Evolutionary conservation across 2,888 invertebrate species (phyloP).

Genomic region (Augochlorella aurata): DNA sequence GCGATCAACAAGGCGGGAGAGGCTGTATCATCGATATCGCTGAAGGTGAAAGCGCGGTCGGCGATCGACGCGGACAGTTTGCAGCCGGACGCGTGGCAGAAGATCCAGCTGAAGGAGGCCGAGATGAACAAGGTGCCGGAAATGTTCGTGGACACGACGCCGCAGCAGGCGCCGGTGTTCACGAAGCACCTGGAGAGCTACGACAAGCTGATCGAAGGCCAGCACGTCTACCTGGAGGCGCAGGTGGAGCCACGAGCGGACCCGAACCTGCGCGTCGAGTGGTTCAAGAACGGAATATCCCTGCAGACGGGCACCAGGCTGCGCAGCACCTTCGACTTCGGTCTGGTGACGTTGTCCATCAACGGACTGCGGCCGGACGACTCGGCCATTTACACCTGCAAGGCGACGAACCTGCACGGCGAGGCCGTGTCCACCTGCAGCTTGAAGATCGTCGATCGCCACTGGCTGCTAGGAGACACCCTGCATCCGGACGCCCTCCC

Average conservation of each 20-base stretch:
- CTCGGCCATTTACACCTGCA: constrained; percentile 97
- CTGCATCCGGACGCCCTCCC: constrained; percentile 94
- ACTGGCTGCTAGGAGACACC: constrained; percentile 93
- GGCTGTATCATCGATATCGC: constrained; percentile 94
- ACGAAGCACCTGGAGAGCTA: constrained; percentile 94
- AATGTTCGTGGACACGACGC: constrained; percentile 92
- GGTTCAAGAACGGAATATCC: constrained; percentile 95
- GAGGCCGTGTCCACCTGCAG: constrained; percentile 97
- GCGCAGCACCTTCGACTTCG: constrained; percentile 97
- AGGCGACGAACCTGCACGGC: constrained; percentile 95
- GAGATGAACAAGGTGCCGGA: constrained; percentile 95
- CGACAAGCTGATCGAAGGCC: constrained; percentile 92
- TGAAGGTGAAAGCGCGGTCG: constrained; percentile 93
- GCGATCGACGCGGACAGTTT: constrained; percentile 92
- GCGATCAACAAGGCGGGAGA: constrained; percentile 97
- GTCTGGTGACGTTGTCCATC: constrained; percentile 95
- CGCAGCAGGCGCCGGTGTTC: constrained; percentile 97
- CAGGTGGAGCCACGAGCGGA: constrained; percentile 95
- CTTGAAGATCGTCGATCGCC: constrained; percentile 93
- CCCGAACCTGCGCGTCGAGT: constrained; percentile 93
- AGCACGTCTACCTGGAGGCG: constrained; percentile 93
- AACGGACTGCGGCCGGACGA: constrained; percentile 94
- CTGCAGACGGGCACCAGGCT: constrained; percentile 94
- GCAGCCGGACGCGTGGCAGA: constrained; percentile 96
- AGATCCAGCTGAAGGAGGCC: constrained; percentile 94